These are phyloP conservation scores for Carapus acus DNA, from an alignment of 2,797 vertebrate genomes.

Conservation along the genomic window DNA sequence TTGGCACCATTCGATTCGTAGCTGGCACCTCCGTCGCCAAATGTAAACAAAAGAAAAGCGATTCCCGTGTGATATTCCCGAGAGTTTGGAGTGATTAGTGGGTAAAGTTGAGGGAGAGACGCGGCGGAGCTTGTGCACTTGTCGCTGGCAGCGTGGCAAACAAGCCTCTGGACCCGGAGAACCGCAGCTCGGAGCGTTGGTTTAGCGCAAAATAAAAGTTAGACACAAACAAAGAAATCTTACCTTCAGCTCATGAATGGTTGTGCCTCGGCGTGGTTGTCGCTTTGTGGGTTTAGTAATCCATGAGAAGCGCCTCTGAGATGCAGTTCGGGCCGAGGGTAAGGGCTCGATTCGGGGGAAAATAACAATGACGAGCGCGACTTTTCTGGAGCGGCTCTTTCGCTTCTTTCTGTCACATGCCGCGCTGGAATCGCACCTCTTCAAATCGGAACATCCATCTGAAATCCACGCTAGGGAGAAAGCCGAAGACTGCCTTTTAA, in stretches of 20 bases:
- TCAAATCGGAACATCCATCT: constrained; percentile 75
- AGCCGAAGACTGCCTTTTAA: constrained; percentile 38
- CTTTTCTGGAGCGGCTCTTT: constrained; percentile 50
- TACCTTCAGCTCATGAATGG: constrained; percentile 90
- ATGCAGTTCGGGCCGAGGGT: constrained; percentile 60
- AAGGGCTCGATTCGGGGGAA: constrained; percentile 32
- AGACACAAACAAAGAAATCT: constrained; percentile 59
- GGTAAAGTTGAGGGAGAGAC: constrained; percentile 24
- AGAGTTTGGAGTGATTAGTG: constrained; percentile 3
- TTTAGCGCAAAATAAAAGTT: constrained; percentile 56
- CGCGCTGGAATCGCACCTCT: constrained; percentile 69
- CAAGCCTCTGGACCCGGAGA: constrained; percentile 20
- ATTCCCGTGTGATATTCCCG: neutral
- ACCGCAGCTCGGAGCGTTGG: constrained; percentile 34
- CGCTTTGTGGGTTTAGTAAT: constrained; percentile 79
- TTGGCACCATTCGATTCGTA: neutral
- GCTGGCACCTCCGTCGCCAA: neutral
- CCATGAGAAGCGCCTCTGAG: constrained; percentile 72
- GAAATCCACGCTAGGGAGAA: constrained; percentile 66
- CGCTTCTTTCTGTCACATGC: constrained; percentile 67
- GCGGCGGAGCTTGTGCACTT: constrained; percentile 58
- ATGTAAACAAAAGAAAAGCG: neutral
- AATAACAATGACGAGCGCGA: constrained; percentile 63
- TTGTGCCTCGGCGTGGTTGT: constrained; percentile 66
- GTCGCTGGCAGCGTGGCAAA: constrained; percentile 33